Conservation (phyloP, 1,140 invertebrate species). For the Teleopsis dalmanni region DNA sequence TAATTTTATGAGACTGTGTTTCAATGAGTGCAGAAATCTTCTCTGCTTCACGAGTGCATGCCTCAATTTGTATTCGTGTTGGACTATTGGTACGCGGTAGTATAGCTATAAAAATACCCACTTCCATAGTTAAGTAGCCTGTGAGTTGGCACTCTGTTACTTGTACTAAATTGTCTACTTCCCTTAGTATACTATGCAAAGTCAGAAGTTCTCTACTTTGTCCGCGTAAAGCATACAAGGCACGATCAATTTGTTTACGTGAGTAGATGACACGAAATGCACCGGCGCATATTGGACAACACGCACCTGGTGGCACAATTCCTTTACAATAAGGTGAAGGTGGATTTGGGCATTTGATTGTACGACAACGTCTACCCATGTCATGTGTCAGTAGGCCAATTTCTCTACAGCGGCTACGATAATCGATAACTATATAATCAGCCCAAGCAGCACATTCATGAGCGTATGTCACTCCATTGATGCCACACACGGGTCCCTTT, state of each 20-base stretch:
- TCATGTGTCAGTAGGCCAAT: conserved; percentile 62
- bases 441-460: conserved; percentile 78
- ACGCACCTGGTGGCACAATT: conserved; percentile 76
- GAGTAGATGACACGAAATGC: conserved; percentile 72
- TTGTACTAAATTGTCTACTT: conserved; percentile 65
- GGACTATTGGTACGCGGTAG: conserved; percentile 52
- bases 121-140: conserved; percentile 75
- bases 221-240: conserved; percentile 56
- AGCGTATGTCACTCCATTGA: conserved; percentile 75
- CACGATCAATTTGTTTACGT: conserved; percentile 63
- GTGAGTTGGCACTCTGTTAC: conserved; percentile 73
- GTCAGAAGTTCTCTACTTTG: conserved; percentile 54
- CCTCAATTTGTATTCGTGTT: conserved; percentile 65
- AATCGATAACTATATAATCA: conserved; percentile 68
- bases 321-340: conserved; percentile 58
- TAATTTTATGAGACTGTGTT: conserved; percentile 62
- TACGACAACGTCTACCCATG: conserved; percentile 54
- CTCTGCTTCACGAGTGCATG: conserved; percentile 75
- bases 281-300: conserved; percentile 85
- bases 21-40: conserved; percentile 71
- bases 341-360: conserved; percentile 60
- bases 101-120: conserved; percentile 71
- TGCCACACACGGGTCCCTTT: conserved; percentile 66
- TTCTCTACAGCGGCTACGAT: conserved; percentile 66
- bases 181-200: conserved; percentile 57